Percentiles rank a stretch among this genome's conserved stretches.
Evolutionary conservation across 2,888 invertebrate species (phyloP).

Genomic region (Spodoptera exigua): DNA sequence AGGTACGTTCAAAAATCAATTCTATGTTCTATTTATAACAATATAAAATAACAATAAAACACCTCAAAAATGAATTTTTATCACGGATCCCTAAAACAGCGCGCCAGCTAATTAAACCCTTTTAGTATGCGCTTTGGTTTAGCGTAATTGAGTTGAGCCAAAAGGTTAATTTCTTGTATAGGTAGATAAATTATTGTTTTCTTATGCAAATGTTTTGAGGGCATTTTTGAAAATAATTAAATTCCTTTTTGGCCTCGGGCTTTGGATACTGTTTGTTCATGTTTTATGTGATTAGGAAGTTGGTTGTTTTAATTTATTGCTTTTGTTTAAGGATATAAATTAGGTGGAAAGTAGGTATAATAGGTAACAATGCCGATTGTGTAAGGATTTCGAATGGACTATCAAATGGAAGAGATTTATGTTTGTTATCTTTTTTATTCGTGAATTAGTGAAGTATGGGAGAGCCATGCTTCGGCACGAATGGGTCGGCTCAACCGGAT

Average conservation of each 20-base stretch:
- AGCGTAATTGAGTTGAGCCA: slow-evolving; percentile 84
- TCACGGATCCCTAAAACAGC: slow-evolving; percentile 50
- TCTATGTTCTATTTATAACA: too few species aligned
- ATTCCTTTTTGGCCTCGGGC: slow-evolving; percentile 80
- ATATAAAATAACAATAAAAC: neutral
- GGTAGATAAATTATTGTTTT: slow-evolving; percentile 86
- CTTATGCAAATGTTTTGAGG: slow-evolving; percentile 84
- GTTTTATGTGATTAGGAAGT: slow-evolving; percentile 84
- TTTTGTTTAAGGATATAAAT: slow-evolving; percentile 48
- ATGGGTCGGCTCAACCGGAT: too few species aligned
- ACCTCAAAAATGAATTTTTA: neutral
- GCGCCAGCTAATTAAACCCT: slow-evolving; percentile 82
- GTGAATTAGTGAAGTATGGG: too few species aligned
- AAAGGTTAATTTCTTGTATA: slow-evolving; percentile 84
- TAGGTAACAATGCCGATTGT: slow-evolving; percentile 41
- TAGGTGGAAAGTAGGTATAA: slow-evolving; percentile 35
- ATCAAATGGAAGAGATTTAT: slow-evolving; percentile 26
- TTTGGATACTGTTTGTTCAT: slow-evolving; percentile 75
- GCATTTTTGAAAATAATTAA: slow-evolving; percentile 85
- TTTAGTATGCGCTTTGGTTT: slow-evolving; percentile 83
- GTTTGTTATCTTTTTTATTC: slow-evolving; percentile 18
- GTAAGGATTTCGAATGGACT: slow-evolving; percentile 28
- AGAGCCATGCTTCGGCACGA: too few species aligned
- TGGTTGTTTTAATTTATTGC: slow-evolving; percentile 60
- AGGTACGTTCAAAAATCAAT: too few species aligned